These are phyloP conservation scores for Channallabes apus DNA, from an alignment of 2,797 vertebrate genomes.

Conservation along the genomic window DNA sequence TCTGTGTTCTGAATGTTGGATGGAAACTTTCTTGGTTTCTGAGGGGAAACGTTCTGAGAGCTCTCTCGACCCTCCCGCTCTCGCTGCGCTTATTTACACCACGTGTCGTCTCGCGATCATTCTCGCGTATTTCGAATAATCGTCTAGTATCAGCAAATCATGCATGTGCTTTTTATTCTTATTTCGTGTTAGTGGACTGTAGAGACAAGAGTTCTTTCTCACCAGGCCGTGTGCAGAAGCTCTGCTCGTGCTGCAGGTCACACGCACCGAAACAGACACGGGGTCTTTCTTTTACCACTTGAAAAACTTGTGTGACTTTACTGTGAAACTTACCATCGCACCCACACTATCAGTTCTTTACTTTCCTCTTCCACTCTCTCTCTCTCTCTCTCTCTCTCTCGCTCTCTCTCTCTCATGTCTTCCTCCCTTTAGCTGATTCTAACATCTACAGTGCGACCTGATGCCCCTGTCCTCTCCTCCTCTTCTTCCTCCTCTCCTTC, in stretches of 20 bases:
- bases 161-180: background rate
- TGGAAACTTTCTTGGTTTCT: constrained; percentile 11
- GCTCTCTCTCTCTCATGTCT: constrained; percentile 26
- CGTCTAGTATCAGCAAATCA: background rate
- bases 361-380: constrained; percentile 35
- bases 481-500: constrained; percentile 62
- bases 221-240: background rate
- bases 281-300: constrained; percentile 45
- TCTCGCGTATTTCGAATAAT: background rate
- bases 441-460: constrained; percentile 74
- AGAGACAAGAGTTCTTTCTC: background rate
- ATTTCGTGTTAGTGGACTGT: background rate
- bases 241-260: constrained; percentile 13
- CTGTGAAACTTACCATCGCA: constrained; percentile 48
- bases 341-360: constrained; percentile 35
- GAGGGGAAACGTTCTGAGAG: constrained; percentile 1
- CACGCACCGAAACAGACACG: constrained; percentile 28
- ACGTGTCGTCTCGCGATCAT: background rate
- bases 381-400: background rate
- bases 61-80: background rate
- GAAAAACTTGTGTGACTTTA: constrained; percentile 35
- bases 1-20: background rate
- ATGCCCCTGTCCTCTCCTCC: constrained; percentile 59
- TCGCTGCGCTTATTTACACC: background rate
- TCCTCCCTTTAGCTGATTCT: constrained; percentile 71